Conservation (phyloP, 2,888 invertebrate genomes). For the Lepeophtheirus nordmannii region DNA sequence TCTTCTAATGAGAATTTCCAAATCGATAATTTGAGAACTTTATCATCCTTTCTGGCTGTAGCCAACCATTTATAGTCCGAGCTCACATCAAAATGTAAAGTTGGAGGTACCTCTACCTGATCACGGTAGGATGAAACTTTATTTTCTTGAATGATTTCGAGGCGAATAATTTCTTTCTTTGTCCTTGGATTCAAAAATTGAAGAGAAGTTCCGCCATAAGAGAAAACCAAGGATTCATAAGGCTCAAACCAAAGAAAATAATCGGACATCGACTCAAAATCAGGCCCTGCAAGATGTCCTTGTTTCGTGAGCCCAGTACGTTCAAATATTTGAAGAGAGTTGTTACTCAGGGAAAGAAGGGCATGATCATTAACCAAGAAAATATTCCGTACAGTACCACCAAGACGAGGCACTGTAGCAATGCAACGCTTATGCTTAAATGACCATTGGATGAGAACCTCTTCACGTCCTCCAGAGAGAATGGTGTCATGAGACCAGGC, state of each 20-base stretch:
- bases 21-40: background rate
- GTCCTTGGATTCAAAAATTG: slow-evolving; percentile 4
- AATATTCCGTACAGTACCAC: background rate
- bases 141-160: background rate
- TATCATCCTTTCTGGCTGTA: background rate
- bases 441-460: background rate
- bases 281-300: background rate
- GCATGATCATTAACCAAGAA: background rate
- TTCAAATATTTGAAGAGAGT: background rate
- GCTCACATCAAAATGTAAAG: background rate
- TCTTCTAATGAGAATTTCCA: background rate
- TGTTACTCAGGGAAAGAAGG: background rate
- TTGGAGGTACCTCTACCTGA: background rate
- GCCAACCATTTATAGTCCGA: slow-evolving; percentile 1
- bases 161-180: background rate
- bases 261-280: background rate
- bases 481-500: background rate
- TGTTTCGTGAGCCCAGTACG: background rate
- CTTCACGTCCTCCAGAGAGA: background rate
- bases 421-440: background rate
- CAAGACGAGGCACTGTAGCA: background rate
- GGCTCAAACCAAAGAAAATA: background rate
- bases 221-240: background rate
- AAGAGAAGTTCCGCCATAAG: background rate
- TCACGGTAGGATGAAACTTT: background rate